phyloP scores from a whole-genome alignment of 2,888 invertebrate species.

The Nezara viridula region DNA sequence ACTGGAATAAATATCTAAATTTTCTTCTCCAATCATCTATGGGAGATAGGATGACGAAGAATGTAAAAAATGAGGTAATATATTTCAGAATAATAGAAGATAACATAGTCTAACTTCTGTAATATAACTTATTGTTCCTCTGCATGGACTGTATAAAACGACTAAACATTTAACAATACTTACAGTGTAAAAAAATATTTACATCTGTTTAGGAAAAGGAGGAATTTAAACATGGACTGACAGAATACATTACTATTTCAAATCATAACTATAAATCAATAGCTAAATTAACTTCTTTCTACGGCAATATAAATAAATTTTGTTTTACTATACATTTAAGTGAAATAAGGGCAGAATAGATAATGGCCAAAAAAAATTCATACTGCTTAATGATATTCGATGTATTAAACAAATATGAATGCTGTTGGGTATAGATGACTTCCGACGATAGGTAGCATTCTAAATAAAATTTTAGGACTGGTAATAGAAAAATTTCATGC shows the following conservation, averaged over 20 bases:
- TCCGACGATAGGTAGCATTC: constrained; percentile 52
- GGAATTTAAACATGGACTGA: constrained; percentile 49
- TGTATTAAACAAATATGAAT: constrained; percentile 60
- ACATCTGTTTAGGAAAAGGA: constrained; percentile 61
- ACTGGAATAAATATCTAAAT: constrained; percentile 55
- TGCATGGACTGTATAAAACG: constrained; percentile 61
- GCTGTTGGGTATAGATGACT: constrained; percentile 47
- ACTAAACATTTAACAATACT: constrained; percentile 62
- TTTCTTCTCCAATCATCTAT: constrained; percentile 43
- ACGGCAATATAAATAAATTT: constrained; percentile 57
- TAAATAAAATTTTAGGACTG: constrained; percentile 50
- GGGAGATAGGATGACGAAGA: constrained; percentile 54
- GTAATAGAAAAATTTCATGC: constrained; percentile 57
- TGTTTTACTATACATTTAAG: constrained; percentile 55
- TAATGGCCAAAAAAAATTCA: constrained; percentile 60
- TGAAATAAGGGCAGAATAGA: constrained; percentile 55
- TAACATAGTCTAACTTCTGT: constrained; percentile 59
- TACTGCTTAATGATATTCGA: constrained; percentile 61
- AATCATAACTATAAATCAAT: constrained; percentile 53
- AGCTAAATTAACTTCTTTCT: constrained; percentile 56
- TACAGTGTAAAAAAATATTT: constrained; percentile 65
- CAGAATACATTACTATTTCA: constrained; percentile 49
- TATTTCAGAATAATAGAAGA: constrained; percentile 62
- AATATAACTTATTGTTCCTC: constrained; percentile 59
- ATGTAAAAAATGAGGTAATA: constrained; percentile 62